Percentiles rank a stretch among this genome's conserved stretches.
Evolutionary conservation across 2,888 invertebrate species (phyloP).

Genomic region (Rutpela maculata): DNA sequence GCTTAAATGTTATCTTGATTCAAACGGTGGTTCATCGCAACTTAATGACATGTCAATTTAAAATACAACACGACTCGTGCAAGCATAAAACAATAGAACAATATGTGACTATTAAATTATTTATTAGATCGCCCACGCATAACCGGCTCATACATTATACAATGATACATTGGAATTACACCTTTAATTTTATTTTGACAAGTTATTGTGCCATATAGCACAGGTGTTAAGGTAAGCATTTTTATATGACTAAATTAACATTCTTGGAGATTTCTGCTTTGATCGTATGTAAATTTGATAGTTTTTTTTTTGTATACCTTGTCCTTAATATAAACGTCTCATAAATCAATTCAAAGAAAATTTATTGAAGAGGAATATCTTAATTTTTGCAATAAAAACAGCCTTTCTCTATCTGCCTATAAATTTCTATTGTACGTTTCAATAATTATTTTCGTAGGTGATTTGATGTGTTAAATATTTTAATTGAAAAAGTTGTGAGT

Average conservation of each 20-base stretch:
- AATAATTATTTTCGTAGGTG: not conserved
- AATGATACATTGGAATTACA: slow-evolving; percentile 56
- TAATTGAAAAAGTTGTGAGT: not conserved
- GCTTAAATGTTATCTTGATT: slow-evolving; percentile 32
- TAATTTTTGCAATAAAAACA: slow-evolving; percentile 1
- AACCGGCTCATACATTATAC: slow-evolving; percentile 48
- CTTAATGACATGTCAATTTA: slow-evolving; percentile 66
- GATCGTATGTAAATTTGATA: slow-evolving; percentile 34
- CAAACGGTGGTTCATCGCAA: slow-evolving; percentile 48
- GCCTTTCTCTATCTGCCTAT: not conserved
- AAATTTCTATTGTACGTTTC: not conserved
- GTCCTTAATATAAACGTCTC: slow-evolving; percentile 23
- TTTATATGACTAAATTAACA: slow-evolving; percentile 36
- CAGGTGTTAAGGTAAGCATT: slow-evolving; percentile 49
- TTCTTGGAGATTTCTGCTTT: slow-evolving; percentile 25
- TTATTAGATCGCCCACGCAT: slow-evolving; percentile 55
- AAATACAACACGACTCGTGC: slow-evolving; percentile 64
- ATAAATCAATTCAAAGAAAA: slow-evolving; percentile 16
- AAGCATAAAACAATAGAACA: slow-evolving; percentile 63
- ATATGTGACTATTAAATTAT: slow-evolving; percentile 61
- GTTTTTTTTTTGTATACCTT: slow-evolving; percentile 7
- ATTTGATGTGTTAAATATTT: not conserved
- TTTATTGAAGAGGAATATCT: not conserved
- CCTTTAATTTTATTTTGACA: slow-evolving; percentile 53
- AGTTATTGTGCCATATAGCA: slow-evolving; percentile 44